A percentile compares a stretch with the other conserved stretches of the same genome.
Conservation (phyloP, 1,140 invertebrate species). For the Paralvinella palmiformis region DNA sequence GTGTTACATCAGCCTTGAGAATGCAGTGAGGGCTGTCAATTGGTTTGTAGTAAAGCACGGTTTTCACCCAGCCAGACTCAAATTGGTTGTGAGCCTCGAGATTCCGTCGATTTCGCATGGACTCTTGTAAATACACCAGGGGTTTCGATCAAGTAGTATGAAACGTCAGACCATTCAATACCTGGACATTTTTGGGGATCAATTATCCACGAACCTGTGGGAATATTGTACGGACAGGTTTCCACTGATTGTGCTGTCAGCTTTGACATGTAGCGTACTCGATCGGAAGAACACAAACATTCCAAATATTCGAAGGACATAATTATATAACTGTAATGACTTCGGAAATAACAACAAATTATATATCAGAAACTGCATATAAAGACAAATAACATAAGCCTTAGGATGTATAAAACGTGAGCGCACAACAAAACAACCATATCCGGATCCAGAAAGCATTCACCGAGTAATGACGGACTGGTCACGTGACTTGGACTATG, state of each 20-base stretch:
- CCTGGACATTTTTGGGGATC: background rate
- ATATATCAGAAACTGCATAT: background rate
- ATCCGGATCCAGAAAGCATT: background rate
- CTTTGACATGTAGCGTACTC: background rate
- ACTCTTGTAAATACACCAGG: background rate
- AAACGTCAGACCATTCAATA: background rate
- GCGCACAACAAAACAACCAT: slow-evolving; percentile 5
- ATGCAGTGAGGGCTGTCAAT: slow-evolving; percentile 7
- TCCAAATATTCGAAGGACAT: slow-evolving; percentile 3
- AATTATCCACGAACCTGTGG: background rate
- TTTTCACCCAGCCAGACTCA: background rate
- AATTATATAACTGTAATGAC: background rate
- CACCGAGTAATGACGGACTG: slow-evolving; percentile 4
- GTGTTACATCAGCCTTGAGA: background rate
- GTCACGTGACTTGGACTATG: background rate
- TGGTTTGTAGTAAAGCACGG: slow-evolving; percentile 1
- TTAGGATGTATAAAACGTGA: background rate
- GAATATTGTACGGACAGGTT: slow-evolving; percentile 1
- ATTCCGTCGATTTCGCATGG: background rate
- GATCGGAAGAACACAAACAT: background rate
- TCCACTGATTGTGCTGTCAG: background rate
- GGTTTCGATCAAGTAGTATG: background rate
- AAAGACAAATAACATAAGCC: background rate
- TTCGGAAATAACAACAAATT: background rate
- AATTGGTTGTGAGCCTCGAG: slow-evolving; percentile 1